These are phyloP conservation scores for Drosophila aff. DNA, from an alignment of 1,140 invertebrate genomes.

Conservation along the genomic window DNA sequence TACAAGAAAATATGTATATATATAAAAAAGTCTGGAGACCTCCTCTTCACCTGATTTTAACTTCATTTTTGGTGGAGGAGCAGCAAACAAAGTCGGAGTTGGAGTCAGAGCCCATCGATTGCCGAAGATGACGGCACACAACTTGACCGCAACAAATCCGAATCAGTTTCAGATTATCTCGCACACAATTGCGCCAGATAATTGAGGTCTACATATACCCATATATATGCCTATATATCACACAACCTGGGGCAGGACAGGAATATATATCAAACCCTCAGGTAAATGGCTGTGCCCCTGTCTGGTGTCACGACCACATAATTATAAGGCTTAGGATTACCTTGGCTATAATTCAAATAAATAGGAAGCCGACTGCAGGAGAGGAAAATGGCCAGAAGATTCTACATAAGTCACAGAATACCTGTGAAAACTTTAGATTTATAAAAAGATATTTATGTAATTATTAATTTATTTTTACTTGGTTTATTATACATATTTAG, in stretches of 20 bases:
- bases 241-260: not conserved
- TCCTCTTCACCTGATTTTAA: not conserved
- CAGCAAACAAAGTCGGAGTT: not conserved
- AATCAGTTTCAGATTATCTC: conserved; percentile 44
- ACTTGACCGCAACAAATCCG: conserved; percentile 41
- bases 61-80: not conserved
- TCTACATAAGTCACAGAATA: too few species aligned
- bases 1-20: conserved; percentile 15
- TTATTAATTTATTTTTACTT: too few species aligned
- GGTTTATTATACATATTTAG: not conserved
- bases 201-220: conserved; percentile 27
- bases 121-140: conserved; percentile 38
- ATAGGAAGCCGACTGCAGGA: not conserved
- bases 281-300: conserved; percentile 23
- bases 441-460: too few species aligned
- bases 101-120: conserved; percentile 13
- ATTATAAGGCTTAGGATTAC: conserved; percentile 40
- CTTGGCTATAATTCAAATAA: conserved; percentile 36
- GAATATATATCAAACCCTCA: conserved; percentile 34
- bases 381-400: not conserved
- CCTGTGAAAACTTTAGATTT: too few species aligned
- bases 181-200: conserved; percentile 33
- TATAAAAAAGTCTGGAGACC: too few species aligned
- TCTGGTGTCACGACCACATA: conserved; percentile 39
- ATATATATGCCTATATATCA: conserved; percentile 19